phyloP scores from a whole-genome alignment of 2,113 vertebrate genomes.

The Pseudorectes ferrugineus region DNA sequence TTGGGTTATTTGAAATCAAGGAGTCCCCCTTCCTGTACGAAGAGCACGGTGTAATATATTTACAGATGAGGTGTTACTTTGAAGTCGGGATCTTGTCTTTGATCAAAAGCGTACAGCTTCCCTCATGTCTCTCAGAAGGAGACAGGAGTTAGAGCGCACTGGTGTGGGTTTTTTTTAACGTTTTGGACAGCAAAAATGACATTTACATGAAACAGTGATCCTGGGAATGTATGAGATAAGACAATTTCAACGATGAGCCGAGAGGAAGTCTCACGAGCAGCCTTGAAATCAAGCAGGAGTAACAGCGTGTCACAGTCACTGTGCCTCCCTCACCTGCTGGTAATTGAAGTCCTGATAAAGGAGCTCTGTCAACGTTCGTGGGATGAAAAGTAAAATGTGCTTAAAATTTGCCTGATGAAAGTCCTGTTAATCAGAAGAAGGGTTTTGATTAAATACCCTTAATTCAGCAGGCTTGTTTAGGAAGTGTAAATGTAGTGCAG shows the following conservation, averaged over 20 bases:
- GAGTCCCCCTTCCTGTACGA: constrained; percentile 20
- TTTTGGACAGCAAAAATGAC: constrained; percentile 77
- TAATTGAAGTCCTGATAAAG: constrained; percentile 69
- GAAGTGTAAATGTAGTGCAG: neutral
- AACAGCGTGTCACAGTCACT: constrained; percentile 24
- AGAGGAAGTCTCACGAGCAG: constrained; percentile 50
- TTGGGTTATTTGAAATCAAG: constrained; percentile 46
- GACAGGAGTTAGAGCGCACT: constrained; percentile 63
- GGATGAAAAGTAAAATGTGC: constrained; percentile 56
- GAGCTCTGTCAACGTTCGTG: constrained; percentile 56
- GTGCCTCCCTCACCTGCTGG: constrained; percentile 54
- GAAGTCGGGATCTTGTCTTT: constrained; percentile 71
- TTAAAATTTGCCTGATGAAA: constrained; percentile 63
- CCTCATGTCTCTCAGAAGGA: constrained; percentile 69
- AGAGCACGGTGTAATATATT: constrained; percentile 61
- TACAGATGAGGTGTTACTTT: constrained; percentile 73
- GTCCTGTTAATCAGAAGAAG: constrained; percentile 62
- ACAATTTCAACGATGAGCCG: constrained; percentile 47
- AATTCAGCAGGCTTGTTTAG: neutral
- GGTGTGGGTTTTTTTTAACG: constrained; percentile 64
- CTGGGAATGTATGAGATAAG: constrained; percentile 62
- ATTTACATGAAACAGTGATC: constrained; percentile 75
- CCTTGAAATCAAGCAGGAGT: constrained; percentile 61
- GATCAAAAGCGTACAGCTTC: constrained; percentile 72
- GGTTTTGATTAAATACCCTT: constrained; percentile 2